A percentile compares a stretch with the other conserved stretches of the same genome.
Conservation (phyloP, 2,113 vertebrate genomes). For the Columba livia region DNA sequence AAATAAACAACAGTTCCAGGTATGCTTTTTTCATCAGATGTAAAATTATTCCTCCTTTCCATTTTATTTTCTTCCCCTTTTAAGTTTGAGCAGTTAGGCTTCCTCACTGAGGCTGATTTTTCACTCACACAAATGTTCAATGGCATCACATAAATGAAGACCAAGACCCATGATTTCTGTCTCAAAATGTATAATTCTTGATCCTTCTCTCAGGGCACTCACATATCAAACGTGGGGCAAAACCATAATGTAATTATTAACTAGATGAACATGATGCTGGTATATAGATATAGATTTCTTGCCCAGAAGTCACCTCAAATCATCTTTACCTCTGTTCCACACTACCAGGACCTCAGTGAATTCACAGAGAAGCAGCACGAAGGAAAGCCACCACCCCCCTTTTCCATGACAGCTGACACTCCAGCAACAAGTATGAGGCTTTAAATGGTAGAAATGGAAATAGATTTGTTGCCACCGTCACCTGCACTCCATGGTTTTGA, state of each 20-base stretch:
- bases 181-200: background rate
- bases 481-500: background rate
- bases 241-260: background rate
- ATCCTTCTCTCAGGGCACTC: background rate
- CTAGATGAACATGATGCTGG: background rate
- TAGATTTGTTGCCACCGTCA: background rate
- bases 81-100: background rate
- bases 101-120: background rate
- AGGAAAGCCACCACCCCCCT: background rate
- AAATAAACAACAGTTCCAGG: background rate
- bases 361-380: background rate
- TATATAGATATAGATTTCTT: background rate
- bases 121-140: background rate
- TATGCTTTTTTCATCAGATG: background rate
- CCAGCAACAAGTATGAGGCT: background rate
- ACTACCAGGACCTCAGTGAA: background rate
- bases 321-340: background rate
- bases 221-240: background rate
- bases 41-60: background rate
- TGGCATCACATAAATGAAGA: background rate
- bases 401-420: background rate
- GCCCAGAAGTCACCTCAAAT: background rate
- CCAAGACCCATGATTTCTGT: background rate
- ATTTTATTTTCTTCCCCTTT: background rate
- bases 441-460: background rate